Percentiles rank a stretch among this genome's conserved stretches.
These are phyloP conservation scores for Clarias macrocephalus DNA, from an alignment of 2,113 vertebrate genomes.

Conservation along the genomic window DNA sequence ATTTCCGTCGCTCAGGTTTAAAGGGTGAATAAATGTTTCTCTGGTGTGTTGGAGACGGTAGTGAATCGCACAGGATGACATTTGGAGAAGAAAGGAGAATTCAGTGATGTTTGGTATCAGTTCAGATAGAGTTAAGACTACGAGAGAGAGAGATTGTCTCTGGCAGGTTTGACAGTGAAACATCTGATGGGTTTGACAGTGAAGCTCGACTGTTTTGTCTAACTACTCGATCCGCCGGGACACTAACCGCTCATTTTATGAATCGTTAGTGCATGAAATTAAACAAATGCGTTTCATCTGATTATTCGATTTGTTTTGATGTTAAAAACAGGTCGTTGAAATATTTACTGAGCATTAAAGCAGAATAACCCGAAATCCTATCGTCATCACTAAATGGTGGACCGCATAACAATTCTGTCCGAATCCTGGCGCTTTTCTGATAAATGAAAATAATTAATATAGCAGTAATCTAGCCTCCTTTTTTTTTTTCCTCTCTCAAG, in stretches of 20 bases:
- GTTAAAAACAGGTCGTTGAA: too few species aligned
- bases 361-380: background rate
- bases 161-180: slow-evolving; percentile 2
- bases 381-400: too few species aligned
- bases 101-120: background rate
- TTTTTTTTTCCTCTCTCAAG: too few species aligned
- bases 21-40: background rate
- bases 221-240: background rate
- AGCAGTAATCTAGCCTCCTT: too few species aligned
- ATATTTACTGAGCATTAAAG: background rate
- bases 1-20: background rate
- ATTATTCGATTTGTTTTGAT: background rate
- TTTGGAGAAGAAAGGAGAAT: background rate
- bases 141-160: background rate
- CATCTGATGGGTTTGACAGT: slow-evolving; percentile 5
- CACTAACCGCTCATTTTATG: background rate
- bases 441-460: too few species aligned
- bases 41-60: background rate
- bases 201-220: background rate
- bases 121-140: background rate
- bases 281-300: background rate
- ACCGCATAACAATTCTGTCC: too few species aligned
- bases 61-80: background rate
- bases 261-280: background rate
- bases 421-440: too few species aligned